Conservation (phyloP, 2,113 vertebrate genomes). For the Sceloporus tristichus region DNA sequence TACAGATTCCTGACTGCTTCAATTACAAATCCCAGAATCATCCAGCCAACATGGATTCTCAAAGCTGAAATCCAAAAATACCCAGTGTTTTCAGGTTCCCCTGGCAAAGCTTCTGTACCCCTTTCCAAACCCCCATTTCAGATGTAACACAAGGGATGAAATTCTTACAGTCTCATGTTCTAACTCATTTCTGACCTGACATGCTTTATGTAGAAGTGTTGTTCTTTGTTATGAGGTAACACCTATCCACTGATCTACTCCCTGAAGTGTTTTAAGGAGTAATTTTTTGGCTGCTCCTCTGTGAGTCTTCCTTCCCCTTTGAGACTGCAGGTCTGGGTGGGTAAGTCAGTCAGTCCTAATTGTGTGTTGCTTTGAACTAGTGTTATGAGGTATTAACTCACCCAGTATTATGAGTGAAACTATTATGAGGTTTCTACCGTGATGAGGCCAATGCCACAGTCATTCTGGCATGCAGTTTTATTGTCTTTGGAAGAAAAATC, state of each 20-base stretch:
- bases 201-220: not conserved
- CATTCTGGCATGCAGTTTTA: not conserved
- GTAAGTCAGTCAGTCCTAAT: not conserved
- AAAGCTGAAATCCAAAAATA: too few species aligned
- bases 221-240: not conserved
- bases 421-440: not conserved
- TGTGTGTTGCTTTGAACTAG: too few species aligned
- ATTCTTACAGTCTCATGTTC: not conserved
- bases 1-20: not conserved
- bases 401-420: not conserved
- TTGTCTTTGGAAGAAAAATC: not conserved
- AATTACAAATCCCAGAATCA: not conserved
- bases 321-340: not conserved
- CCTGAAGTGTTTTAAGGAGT: not conserved
- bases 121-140: not conserved
- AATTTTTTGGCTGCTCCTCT: not conserved
- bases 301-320: not conserved
- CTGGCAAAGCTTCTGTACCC: too few species aligned
- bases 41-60: too few species aligned
- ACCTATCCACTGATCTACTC: not conserved
- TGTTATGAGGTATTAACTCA: too few species aligned
- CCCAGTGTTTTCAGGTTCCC: too few species aligned
- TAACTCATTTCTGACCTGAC: not conserved
- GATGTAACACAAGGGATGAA: not conserved
- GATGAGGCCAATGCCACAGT: not conserved